Evolutionary conservation across 2,888 invertebrate species (phyloP), one percentile per base, ranked within the genome.

Genomic region (Noctua comes): DNA sequence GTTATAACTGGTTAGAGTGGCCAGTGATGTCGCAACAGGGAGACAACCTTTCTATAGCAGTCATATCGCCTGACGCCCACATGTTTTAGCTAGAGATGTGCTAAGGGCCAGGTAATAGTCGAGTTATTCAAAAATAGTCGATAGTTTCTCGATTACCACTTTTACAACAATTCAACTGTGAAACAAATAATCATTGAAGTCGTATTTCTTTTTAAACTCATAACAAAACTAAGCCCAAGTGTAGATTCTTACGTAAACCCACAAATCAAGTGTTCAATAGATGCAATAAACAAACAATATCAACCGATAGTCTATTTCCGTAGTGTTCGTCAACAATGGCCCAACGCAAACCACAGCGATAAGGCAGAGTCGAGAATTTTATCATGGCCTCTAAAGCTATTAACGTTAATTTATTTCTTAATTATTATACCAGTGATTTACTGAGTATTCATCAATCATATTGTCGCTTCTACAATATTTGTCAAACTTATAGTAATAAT

Each of bases 11-110:
- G 84, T 87, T 80, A 48, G 82, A 70, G 76, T 77, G 73, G 73
- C 80, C 77, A 71, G 80, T 90, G 92, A 92, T 92, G 95, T 95
- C 92, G 94, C 93, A 95, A 95, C 91, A 89, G 92, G 94, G 92
- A 92, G 92, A 92, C 91, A 87, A 93, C 92, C 91, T 91, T 91
- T 90, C 90, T 92, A 91, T 91, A 91, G 90, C 89, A 89, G 90
- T 90, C 91, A 91, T 90, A 90, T 91, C 90, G 91, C 90, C 90
- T 89, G 85, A 93, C 95, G 91, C 95, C 95, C 94, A 95, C 96
- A 90, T 92, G 75, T 80, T 72, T 86, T 79, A 90, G 87, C 91
- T 91, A 89, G 87, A 72, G 88, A 87, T 87, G 91, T 89, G 76
- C 86, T 76, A 81, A 3, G 85, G 83, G 21, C 18, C 64, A 64